Evolutionary conservation across 1,140 invertebrate species (phyloP), one percentile per base, ranked within the genome.

Genomic region (Bursaphelenchus mucronatus): DNA sequence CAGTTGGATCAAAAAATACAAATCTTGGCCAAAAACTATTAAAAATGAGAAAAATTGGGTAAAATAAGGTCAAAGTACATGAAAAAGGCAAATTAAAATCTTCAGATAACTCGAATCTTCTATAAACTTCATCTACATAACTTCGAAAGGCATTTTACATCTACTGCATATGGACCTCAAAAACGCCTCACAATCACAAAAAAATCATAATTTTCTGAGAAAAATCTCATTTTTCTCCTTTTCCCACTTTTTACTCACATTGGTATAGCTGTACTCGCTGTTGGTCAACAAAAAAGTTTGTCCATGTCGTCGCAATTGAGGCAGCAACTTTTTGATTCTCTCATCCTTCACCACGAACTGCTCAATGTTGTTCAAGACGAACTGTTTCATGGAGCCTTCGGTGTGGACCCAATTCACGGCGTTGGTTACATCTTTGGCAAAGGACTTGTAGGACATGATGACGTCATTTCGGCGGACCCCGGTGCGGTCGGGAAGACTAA

Each of bases 371-470:
- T 92, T 87, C 13, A 90, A 88, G 4, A 93, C 97, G 73, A 88
- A 88, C 56, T 87, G 83, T 83, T 97, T 97, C 52, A 98, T 83
- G 79, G 90, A 88, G 8, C 92, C 91, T 84, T 94, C 84, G 17
- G 89, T 86, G 83, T 98, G 94, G 49, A 92, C 88, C 86, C 87
- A 92, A 82, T 97, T 92, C n/a, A 96, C 90, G 5, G 93, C 91
- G 74, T 86, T 88, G 76, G 92, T 85, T 10, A 97, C 90, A 83
- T 97, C 94, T 86, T 95, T 92, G 83, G 95, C 96, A 78, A 98
- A 94, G 53, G 93, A 96, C 82, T 90, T 92, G 85, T 90, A 98
- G n/a, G 92, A 94, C 91, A 98, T 97, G 45, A 90, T 89, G 21
- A 97, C 84, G 76, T 96, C 91, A 2, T 91, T 92, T 11, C 30